phyloP scores from a whole-genome alignment of 2,113 vertebrate genomes.

The Eretmochelys imbricata region DNA sequence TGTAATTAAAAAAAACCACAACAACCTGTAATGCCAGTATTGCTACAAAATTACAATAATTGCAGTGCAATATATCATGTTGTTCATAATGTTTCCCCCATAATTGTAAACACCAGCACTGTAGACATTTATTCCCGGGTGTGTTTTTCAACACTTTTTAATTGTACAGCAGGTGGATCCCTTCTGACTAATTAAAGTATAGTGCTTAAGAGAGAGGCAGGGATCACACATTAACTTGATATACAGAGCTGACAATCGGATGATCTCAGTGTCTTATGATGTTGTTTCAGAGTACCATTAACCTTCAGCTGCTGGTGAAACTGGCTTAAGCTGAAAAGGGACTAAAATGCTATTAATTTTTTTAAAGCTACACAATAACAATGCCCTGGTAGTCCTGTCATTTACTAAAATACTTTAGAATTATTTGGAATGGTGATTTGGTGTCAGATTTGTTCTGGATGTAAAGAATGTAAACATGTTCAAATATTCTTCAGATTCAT shows the following conservation, averaged over 20 bases:
- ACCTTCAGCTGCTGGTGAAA: not conserved
- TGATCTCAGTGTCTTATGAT: not conserved
- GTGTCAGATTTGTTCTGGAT: not conserved
- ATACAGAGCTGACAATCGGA: not conserved
- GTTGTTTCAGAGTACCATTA: not conserved
- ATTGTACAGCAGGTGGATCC: not conserved
- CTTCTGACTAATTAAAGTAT: not conserved
- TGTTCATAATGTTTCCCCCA: not conserved
- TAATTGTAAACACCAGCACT: not conserved
- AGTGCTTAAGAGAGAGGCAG: not conserved
- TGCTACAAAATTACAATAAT: not conserved
- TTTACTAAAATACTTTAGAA: not conserved
- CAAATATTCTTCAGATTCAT: not conserved
- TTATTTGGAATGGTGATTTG: not conserved
- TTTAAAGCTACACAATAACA: not conserved
- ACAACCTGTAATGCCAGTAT: not conserved
- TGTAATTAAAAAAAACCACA: not conserved
- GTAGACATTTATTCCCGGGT: not conserved
- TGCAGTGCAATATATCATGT: slow-evolving; percentile 1
- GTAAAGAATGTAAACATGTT: not conserved
- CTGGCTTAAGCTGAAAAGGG: not conserved
- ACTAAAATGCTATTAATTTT: not conserved
- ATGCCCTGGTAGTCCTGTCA: not conserved
- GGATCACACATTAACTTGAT: not conserved
- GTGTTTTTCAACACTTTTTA: not conserved